These are phyloP conservation scores for Tiliacea citrago DNA, from an alignment of 2,888 invertebrate species.

Conservation along the genomic window DNA sequence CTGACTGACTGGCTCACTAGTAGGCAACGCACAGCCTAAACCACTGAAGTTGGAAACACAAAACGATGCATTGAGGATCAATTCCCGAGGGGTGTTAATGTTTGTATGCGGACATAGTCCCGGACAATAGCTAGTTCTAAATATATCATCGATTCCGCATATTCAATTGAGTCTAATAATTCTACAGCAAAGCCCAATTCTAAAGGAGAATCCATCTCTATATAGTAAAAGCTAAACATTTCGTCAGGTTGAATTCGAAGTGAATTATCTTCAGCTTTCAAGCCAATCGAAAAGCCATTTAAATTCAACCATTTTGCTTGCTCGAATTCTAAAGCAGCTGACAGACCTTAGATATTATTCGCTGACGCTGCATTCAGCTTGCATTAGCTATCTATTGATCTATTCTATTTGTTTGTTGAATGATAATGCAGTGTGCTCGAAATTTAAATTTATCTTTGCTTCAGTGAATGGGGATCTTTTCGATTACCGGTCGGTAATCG, in stretches of 20 bases:
- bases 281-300: conserved; percentile 56
- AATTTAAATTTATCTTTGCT: conserved; percentile 15
- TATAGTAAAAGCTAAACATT: conserved; percentile 52
- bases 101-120: conserved; percentile 8
- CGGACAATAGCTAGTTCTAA: background rate
- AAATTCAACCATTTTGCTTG: conserved; percentile 55
- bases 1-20: conserved; percentile 29
- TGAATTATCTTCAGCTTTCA: conserved; percentile 48
- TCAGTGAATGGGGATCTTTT: background rate
- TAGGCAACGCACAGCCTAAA: conserved; percentile 19
- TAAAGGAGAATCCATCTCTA: conserved; percentile 14
- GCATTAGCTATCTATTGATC: conserved; percentile 42
- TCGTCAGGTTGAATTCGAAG: conserved; percentile 45
- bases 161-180: conserved; percentile 32
- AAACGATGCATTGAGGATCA: conserved; percentile 20
- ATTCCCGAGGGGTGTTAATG: background rate
- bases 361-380: conserved; percentile 47
- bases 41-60: conserved; percentile 4
- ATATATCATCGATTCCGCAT: conserved; percentile 16
- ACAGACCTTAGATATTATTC: conserved; percentile 54
- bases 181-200: conserved; percentile 23
- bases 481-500: too few species aligned
- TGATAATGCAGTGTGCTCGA: conserved; percentile 5
- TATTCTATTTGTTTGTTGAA: conserved; percentile 37
- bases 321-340: conserved; percentile 48